phyloP scores from a whole-genome alignment of 2,797 vertebrate species.

The Lepilemur ruficaudatus region DNA sequence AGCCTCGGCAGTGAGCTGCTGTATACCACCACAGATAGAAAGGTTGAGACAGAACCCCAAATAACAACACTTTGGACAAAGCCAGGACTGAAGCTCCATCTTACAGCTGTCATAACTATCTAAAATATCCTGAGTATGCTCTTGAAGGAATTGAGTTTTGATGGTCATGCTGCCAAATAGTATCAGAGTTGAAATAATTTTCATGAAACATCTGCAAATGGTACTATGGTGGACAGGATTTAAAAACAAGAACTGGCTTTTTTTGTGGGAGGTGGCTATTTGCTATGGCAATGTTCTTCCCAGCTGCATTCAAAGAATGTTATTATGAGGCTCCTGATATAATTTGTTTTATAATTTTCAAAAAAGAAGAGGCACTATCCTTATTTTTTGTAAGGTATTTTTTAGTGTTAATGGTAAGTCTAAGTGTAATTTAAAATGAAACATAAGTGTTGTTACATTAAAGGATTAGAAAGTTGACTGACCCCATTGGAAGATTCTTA shows the following conservation, averaged over 20 bases:
- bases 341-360: constrained; percentile 38
- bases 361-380: background rate
- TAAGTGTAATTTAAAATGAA: constrained; percentile 26
- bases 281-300: background rate
- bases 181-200: background rate
- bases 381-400: background rate
- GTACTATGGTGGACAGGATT: background rate
- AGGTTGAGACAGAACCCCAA: background rate
- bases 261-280: background rate
- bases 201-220: constrained; percentile 23
- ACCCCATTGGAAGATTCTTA: background rate
- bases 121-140: background rate
- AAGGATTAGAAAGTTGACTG: background rate
- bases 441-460: background rate
- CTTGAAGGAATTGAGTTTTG: background rate
- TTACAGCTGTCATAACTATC: background rate
- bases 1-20: background rate
- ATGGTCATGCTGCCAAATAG: background rate
- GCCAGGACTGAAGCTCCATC: background rate
- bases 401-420: background rate
- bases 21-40: background rate
- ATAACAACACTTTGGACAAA: background rate
- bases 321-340: background rate
- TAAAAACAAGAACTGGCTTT: constrained; percentile 26
- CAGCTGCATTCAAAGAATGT: background rate